Conservation (phyloP, 2,113 vertebrate species). For the Mandrillus leucophaeus region DNA sequence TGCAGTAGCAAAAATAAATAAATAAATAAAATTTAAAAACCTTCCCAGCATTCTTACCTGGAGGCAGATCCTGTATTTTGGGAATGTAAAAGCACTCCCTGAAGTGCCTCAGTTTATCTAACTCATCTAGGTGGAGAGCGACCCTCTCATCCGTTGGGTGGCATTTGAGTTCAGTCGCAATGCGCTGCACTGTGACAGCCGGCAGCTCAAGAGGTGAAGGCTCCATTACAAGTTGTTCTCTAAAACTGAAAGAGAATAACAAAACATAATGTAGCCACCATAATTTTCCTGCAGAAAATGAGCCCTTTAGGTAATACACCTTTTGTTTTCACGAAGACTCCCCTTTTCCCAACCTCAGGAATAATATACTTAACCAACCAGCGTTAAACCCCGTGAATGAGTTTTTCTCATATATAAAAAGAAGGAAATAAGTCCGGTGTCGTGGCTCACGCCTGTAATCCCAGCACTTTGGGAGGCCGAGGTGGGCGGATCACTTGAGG, state of each 20-base stretch:
- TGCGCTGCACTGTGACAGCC: conserved; percentile 78
- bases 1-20: conserved; percentile 34
- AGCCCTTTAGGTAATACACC: neutral
- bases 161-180: conserved; percentile 85
- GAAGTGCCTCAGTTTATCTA: conserved; percentile 88
- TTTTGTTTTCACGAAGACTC: neutral
- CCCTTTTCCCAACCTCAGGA: neutral
- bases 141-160: conserved; percentile 84
- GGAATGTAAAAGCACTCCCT: conserved; percentile 89
- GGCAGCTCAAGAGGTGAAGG: conserved; percentile 67
- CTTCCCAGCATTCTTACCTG: conserved; percentile 85
- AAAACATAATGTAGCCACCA: neutral
- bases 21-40: neutral
- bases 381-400: neutral
- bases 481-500: no score
- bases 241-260: conserved; percentile 52
- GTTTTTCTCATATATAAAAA: neutral
- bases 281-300: neutral
- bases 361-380: neutral
- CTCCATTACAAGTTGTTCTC: conserved; percentile 85
- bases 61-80: conserved; percentile 89
- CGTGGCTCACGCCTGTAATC: no score
- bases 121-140: conserved; percentile 88
- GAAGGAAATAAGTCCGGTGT: neutral
- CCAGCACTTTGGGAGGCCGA: no score